Evolutionary conservation across 2,113 vertebrate species (phyloP), one percentile per base, ranked within the genome.

Genomic region (Anoura caudifer): DNA sequence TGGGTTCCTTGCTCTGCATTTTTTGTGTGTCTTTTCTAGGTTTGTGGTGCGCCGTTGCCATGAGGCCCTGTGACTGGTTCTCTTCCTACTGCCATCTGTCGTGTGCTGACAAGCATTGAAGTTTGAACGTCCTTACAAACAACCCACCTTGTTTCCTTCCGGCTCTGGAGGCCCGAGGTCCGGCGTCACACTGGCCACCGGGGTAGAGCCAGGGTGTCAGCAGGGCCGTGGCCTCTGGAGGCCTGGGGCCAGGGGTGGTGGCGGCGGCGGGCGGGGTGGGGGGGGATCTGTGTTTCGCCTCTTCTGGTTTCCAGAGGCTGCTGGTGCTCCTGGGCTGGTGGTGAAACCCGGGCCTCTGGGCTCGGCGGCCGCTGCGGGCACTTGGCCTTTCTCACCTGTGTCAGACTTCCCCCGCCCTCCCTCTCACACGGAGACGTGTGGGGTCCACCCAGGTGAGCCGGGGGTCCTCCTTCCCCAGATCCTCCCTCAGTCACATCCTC

Each of bases 301-400:
- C 4, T 13, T 43, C 15, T 5, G n/a, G 38, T 17, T 50, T 59
- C 38, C 22, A 47, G 31, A 81, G 13, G 50, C 17, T 59, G 28
- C 69, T 43, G 10, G 16, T 2, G 5, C 76, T 31, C 38, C 36
- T 33, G 24, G 20, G 20, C 4, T 56, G 16, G 4, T 4, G 7
- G 8, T 31, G 54, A 43, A 38, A 50, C 0, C 0, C 24, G 38
- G 76, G 10, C 24, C 4, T 87, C 20, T 5, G 4, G 10, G 43
- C 13, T 45, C 6, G 11, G 38, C 26, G 52, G 67, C 56, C 31
- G 52, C 1, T 0, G 17, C 52, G 4, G 1, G 38, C 28, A 24
- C 45, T 0, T 20, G 19, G 13, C 11, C 15, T 87, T 63, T 38
- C 31, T 84, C 17, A 50, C 59, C 19, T 17, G 5, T n/a, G 14